A percentile compares a stretch with the other conserved stretches of the same genome.
These are phyloP conservation scores for Mimumesa dahlbomi DNA, from an alignment of 2,888 invertebrate species.

Conservation along the genomic window DNA sequence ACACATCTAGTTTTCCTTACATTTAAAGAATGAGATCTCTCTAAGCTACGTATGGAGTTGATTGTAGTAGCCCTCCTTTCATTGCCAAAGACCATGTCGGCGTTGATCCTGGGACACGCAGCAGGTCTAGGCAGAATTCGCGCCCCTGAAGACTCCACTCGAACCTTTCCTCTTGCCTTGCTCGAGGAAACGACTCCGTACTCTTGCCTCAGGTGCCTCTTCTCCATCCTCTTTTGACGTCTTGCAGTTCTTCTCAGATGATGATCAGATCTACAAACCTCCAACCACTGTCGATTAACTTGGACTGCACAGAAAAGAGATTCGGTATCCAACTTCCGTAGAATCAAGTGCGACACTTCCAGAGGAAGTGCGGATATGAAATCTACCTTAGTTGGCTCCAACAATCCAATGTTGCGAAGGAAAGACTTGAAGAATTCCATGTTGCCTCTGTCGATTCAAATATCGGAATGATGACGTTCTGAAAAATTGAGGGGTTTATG, in stretches of 20 bases:
- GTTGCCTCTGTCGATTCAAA: not conserved
- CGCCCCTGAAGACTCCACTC: no score
- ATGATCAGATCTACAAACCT: conserved; percentile 10
- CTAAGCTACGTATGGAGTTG: no score
- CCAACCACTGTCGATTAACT: conserved; percentile 11
- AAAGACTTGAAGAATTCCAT: conserved; percentile 31
- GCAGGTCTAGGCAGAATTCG: no score
- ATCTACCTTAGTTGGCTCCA: conserved; percentile 29
- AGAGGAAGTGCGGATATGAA: conserved; percentile 21
- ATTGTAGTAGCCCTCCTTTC: no score
- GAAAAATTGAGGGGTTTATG: conserved; percentile 10
- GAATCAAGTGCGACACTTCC: conserved; percentile 32
- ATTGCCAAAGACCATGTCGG: no score
- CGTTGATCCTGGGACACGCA: no score
- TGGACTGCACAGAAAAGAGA: conserved; percentile 14
- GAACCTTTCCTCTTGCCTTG: no score
- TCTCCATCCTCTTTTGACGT: not conserved
- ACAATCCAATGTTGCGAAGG: conserved; percentile 19
- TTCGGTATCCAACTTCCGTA: conserved; percentile 29
- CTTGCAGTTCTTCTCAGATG: conserved; percentile 2
- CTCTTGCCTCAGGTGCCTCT: not conserved
- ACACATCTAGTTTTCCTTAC: no score
- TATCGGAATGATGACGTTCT: not conserved
- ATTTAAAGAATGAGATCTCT: no score
- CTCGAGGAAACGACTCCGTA: no score